A percentile compares a stretch with the other conserved stretches of the same genome.
Evolutionary conservation across 2,888 invertebrate species (phyloP).

Genomic region (Mythimna loreyi): DNA sequence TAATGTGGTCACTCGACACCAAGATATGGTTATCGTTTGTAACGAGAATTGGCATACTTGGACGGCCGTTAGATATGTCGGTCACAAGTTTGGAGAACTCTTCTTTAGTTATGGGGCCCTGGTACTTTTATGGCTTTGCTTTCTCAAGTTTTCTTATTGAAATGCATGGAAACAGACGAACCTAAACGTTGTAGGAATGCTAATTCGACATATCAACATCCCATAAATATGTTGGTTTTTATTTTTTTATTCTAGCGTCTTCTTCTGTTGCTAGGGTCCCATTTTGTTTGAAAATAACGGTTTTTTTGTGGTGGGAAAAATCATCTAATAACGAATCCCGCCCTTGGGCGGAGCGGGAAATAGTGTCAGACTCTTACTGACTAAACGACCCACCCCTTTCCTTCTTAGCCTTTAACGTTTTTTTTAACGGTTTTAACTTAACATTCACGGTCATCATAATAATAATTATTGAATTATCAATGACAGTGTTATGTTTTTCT

Average conservation of each 20-base stretch:
- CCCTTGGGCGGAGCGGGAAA: no score
- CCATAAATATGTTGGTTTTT: not conserved
- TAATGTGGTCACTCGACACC: constrained; percentile 67
- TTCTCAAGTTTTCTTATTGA: not conserved
- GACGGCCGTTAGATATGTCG: constrained; percentile 66
- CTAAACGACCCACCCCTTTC: no score
- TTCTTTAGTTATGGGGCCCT: constrained; percentile 50
- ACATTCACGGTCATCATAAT: no score
- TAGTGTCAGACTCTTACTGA: no score
- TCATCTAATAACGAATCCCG: no score
- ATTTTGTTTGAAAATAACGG: constrained; percentile 4
- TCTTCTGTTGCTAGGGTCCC: not conserved
- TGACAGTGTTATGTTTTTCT: not conserved
- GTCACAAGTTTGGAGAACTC: constrained; percentile 66
- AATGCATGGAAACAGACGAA: not conserved
- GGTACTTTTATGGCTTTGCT: constrained; percentile 37
- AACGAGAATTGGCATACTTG: constrained; percentile 69
- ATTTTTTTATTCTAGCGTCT: not conserved
- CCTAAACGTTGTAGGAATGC: not conserved
- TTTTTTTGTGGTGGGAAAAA: no score
- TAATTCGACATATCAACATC: no score
- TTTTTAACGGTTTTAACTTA: not conserved
- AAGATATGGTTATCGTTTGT: constrained; percentile 68
- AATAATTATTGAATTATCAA: no score
- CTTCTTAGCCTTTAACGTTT: no score